Percentiles rank a stretch among this genome's conserved stretches.
These are phyloP conservation scores for Archips crataeganus DNA, from an alignment of 2,888 invertebrate species.

Conservation along the genomic window DNA sequence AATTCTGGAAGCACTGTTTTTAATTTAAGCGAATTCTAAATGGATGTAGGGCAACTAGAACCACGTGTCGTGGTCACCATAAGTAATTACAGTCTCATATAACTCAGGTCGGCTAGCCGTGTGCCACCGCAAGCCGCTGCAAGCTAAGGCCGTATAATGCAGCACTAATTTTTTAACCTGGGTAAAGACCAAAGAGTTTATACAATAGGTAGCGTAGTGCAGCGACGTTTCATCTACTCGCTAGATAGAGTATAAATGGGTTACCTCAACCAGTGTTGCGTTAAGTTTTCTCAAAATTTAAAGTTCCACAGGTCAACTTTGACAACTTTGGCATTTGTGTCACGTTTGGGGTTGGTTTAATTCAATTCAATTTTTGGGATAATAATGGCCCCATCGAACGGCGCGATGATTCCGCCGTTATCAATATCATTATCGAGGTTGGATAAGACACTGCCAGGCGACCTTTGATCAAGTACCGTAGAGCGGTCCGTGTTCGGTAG, in stretches of 20 bases:
- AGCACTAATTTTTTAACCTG: constrained; percentile 5
- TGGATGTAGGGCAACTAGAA: neutral
- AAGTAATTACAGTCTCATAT: constrained; percentile 23
- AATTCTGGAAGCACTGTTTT: neutral
- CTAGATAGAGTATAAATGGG: neutral
- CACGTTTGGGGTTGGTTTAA: no score
- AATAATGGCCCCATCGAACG: no score
- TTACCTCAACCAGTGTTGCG: neutral
- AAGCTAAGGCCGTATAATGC: constrained; percentile 5
- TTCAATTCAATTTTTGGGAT: no score
- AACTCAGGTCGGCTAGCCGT: constrained; percentile 21
- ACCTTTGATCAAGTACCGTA: no score
- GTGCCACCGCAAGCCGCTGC: constrained; percentile 16
- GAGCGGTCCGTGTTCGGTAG: no score
- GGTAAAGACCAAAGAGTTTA: neutral
- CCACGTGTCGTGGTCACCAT: constrained; percentile 12
- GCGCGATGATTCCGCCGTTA: no score
- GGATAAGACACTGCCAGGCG: no score
- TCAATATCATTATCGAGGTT: no score
- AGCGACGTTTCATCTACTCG: neutral
- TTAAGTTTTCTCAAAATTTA: neutral
- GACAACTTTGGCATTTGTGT: no score
- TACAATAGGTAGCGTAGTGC: neutral
- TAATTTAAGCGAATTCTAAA: neutral
- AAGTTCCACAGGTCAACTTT: no score